Base-by-base conservation (phyloP, 2,888 invertebrate species). In the Biston betularia region DNA sequence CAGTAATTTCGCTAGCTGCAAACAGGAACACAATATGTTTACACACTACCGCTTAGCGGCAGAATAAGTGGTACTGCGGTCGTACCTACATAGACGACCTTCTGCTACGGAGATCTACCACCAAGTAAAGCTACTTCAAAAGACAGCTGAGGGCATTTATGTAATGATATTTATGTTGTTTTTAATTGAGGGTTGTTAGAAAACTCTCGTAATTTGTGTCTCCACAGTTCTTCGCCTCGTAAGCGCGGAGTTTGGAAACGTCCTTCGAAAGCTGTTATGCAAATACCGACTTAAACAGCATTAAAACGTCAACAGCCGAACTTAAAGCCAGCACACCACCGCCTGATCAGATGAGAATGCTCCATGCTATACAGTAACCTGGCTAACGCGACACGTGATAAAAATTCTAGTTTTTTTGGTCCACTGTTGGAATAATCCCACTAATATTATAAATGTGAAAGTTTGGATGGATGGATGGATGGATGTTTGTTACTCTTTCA, bases 211-310 rank as follows among this genome's bases (percentile, higher is more conserved):
- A 54, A 14, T 45, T 52, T 12, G 57, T 35, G 10, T 0, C 55
- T 56, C 0, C 42, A 10, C 34, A 49, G 50, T 38, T 9, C 38
- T 2, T 8, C 38, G 38, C 38, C 24, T 59, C 55, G 33, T 50
- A 48, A 50, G 33, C 46, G 9, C 56, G 52, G 58, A 50, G 55
- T 61, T 65, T 42, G 56, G 48, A 56, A 45, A 56, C 61, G 33
- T 52, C 56, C 65, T 49, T 52, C 15, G 44, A 15, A 60, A 61
- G 77, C 76, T 75, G 79, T 86, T 82, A 85, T 84, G 83, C 78
- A 81, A 85, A 86, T 86, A 69, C 73, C 69, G 74, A 75, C 77
- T 79, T 78, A 79, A 80, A 82, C 75, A 78, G 76, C 77, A 79
- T 81, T 79, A 80, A 79, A 82, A 78, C 77, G 81, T 83, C 81